phyloP scores from a whole-genome alignment of 2,888 invertebrate genomes.

The Agrenia bidenticulata region DNA sequence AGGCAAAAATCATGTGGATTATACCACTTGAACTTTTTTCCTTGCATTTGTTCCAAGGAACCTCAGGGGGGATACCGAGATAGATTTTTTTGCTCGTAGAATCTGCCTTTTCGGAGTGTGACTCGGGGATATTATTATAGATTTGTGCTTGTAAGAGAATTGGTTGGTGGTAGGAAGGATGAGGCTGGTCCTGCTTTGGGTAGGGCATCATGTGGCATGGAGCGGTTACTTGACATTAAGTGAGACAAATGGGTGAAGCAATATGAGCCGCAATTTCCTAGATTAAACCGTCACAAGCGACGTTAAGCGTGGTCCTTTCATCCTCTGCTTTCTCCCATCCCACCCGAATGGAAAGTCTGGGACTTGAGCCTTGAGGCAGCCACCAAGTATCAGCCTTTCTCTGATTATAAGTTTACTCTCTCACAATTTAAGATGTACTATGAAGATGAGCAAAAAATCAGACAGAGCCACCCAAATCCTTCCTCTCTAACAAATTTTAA shows the following conservation, averaged over 20 bases:
- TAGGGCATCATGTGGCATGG: constrained; percentile 53
- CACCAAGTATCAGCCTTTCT: not conserved
- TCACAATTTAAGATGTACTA: not conserved
- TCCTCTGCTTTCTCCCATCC: not conserved
- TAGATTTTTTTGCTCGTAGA: too few species aligned
- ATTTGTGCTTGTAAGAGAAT: not conserved
- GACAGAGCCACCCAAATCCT: constrained; percentile 24
- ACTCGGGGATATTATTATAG: too few species aligned
- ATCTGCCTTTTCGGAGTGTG: too few species aligned
- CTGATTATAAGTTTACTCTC: not conserved
- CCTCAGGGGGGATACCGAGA: too few species aligned
- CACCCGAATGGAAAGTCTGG: not conserved
- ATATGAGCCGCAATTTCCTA: constrained; percentile 64
- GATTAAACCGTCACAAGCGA: constrained; percentile 64
- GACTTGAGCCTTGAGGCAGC: too few species aligned
- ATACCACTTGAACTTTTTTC: too few species aligned
- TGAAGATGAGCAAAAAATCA: constrained; percentile 22
- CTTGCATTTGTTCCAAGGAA: too few species aligned
- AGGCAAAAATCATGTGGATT: too few species aligned
- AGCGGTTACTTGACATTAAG: constrained; percentile 62
- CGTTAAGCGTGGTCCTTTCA: constrained; percentile 29
- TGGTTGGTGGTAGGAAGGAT: not conserved
- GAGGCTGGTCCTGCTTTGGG: constrained; percentile 17
- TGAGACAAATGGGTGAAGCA: constrained; percentile 63
- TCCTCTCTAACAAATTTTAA: not conserved